Evolutionary conservation across 2,797 vertebrate genomes (phyloP), one percentile per base, ranked within the genome.

Genomic region (Enteromius mattozi): DNA sequence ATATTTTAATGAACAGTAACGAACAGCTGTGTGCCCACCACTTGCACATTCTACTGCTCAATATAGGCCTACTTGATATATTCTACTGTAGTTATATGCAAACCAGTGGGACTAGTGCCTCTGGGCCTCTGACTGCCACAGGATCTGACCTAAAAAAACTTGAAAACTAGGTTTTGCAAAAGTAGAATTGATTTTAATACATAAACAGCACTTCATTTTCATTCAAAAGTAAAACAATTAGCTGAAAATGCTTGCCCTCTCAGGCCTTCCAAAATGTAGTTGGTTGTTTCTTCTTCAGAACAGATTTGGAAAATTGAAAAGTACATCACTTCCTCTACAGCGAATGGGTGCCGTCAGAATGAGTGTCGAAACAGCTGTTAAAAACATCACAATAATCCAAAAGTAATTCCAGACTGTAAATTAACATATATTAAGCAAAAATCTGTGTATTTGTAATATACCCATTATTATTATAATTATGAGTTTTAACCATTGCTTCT

Each of bases 1-100:
- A 65, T 72, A 30, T 63, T 74, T 49, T 49, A 47, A 81, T 71
- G 33, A 72, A 81, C 68, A 37, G 40, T 30, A 4, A 3, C 3
- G 40, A 72, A 72, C 19, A 72, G 13, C 4, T 61, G 42, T 56
- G 16, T 33, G 21, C 42, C 40, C 14, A 27, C 8, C 69, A 74
- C 69, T 42, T 27, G 35, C 37, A 27, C 78, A 42, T 12, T 54
- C 72, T 74, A 51, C 9, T 35, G 49, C 49, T n/a, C 3, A 13
- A 37, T 35, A 54, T 56, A n/a, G 72, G 19, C 72, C 6, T 76
- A 14, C 33, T 35, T 6, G 47, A 33, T 47, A 54, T 8, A 54
- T 54, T 54, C 51, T 54, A 54, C 51, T 54, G 51, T 54, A 54
- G 21, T 54, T 21, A 54, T 21, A 54, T 54, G 51, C 17, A 69